Percentiles rank a stretch among this genome's conserved stretches.
Evolutionary conservation across 2,113 vertebrate species (phyloP).

Genomic region (Aptenodytes forsteri): DNA sequence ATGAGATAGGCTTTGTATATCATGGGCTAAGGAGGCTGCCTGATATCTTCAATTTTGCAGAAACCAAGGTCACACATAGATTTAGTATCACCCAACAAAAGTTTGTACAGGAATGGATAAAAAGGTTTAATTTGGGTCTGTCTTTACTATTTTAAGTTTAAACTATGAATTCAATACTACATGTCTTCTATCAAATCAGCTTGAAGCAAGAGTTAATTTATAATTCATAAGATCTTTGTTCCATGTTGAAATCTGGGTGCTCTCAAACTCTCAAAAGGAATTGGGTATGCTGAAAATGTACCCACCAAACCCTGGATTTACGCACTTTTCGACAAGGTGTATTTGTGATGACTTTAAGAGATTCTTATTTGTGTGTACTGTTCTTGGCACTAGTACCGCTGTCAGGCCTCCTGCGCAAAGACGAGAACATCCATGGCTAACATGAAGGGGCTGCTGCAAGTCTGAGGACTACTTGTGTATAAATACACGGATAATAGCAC

Average conservation of each 20-base stretch:
- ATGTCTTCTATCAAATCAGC: neutral
- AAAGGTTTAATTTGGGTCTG: neutral
- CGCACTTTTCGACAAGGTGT: neutral
- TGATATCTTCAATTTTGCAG: neutral
- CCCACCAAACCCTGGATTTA: neutral
- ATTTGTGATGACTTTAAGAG: neutral
- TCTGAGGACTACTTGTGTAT: neutral
- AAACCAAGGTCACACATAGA: neutral
- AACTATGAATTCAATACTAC: neutral
- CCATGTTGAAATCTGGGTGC: neutral
- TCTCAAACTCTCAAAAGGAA: neutral
- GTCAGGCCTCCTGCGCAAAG: neutral
- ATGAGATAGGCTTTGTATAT: neutral
- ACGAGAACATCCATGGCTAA: neutral
- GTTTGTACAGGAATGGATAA: neutral
- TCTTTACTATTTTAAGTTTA: neutral
- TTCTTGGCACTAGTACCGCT: neutral
- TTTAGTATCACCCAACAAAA: neutral
- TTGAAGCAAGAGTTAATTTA: neutral
- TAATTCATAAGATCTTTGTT: neutral
- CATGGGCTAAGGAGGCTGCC: neutral
- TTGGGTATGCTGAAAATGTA: neutral
- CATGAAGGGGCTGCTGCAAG: neutral
- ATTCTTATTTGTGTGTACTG: neutral
- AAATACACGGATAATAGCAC: neutral